These are phyloP conservation scores for Typhlomys cinereus DNA, from an alignment of 2,113 vertebrate species.

Conservation along the genomic window DNA sequence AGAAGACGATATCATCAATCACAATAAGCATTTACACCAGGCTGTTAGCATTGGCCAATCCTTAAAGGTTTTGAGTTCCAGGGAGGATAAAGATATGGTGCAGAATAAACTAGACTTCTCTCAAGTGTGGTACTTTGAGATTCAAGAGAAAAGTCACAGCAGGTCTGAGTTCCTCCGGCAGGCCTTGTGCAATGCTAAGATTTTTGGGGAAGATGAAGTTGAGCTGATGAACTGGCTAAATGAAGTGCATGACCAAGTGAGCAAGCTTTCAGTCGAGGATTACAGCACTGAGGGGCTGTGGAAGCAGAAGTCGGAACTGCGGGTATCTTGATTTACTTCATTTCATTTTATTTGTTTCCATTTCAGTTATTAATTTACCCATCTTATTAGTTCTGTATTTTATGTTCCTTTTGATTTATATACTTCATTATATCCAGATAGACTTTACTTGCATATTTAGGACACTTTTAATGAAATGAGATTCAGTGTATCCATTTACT, in stretches of 20 bases:
- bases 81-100: conserved; percentile 96
- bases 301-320: conserved; percentile 92
- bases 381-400: conserved; percentile 61
- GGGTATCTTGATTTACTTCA: conserved; percentile 90
- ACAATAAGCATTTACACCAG: conserved; percentile 94
- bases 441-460: background rate
- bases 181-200: conserved; percentile 95
- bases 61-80: conserved; percentile 93
- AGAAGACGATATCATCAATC: conserved; percentile 94
- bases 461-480: background rate
- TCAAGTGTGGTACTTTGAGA: conserved; percentile 93
- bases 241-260: conserved; percentile 91
- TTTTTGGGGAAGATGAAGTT: conserved; percentile 98
- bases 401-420: conserved; percentile 56
- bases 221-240: conserved; percentile 98
- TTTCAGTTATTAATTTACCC: conserved; percentile 55
- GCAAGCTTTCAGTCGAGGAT: conserved; percentile 90
- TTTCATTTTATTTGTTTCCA: conserved; percentile 58
- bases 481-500: background rate
- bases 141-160: conserved; percentile 93
- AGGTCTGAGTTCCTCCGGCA: conserved; percentile 94
- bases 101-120: conserved; percentile 93
- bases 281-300: conserved; percentile 89
- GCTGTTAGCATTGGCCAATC: conserved; percentile 93
- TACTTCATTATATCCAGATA: background rate